Conservation (phyloP, 2,113 vertebrate genomes). For the Gadus macrocephalus region DNA sequence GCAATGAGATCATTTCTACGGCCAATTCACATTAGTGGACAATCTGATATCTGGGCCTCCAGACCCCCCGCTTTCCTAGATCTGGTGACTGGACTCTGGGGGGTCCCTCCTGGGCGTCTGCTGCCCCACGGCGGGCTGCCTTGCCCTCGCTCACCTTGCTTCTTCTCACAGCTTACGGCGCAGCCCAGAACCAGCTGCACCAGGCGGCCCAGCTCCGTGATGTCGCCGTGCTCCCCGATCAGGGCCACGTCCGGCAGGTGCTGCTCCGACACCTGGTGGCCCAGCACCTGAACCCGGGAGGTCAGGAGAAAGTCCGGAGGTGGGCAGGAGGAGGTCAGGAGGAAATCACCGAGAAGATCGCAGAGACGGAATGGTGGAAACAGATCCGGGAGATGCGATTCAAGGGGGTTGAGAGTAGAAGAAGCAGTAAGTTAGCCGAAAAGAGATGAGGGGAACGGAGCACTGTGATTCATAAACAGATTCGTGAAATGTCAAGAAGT, state of each 20-base stretch:
- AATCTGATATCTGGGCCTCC: background rate
- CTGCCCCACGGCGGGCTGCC: conserved; percentile 25
- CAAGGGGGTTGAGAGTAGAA: background rate
- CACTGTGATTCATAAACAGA: too few species aligned
- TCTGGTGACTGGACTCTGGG: conserved; percentile 20
- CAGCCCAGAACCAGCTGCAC: conserved; percentile 86
- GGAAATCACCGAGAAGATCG: background rate
- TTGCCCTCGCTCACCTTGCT: conserved; percentile 74
- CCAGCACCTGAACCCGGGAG: conserved; percentile 69
- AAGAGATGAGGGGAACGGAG: background rate
- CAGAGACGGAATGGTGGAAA: background rate
- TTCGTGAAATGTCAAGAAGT: too few species aligned
- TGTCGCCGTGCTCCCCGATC: conserved; percentile 80
- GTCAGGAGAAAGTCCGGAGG: background rate
- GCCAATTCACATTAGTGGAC: too few species aligned
- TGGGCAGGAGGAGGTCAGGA: background rate
- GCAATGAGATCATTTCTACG: too few species aligned
- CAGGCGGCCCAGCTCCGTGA: conserved; percentile 80
- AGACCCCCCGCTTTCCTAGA: background rate
- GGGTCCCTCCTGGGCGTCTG: conserved; percentile 21
- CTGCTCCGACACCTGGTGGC: conserved; percentile 77
- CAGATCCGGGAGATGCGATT: too few species aligned
- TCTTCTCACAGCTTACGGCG: conserved; percentile 89
- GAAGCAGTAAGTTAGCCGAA: too few species aligned
- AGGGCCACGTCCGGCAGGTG: conserved; percentile 81